Percentiles rank a stretch among this genome's conserved stretches.
These are phyloP conservation scores for Acanthiza pusilla DNA, from an alignment of 2,797 vertebrate species.

Conservation along the genomic window DNA sequence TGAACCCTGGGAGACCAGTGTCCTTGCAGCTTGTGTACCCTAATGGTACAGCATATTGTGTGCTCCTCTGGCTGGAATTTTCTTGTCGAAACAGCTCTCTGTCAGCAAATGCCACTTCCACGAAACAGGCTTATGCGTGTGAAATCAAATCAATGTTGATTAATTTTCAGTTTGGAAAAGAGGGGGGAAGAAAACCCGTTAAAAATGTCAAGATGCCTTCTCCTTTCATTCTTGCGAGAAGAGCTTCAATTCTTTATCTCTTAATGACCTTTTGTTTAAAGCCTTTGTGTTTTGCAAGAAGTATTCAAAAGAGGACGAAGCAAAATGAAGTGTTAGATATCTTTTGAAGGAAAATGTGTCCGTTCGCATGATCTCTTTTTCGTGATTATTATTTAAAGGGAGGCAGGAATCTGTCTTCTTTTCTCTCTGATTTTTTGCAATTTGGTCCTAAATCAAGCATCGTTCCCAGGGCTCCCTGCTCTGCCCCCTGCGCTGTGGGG, in stretches of 20 bases:
- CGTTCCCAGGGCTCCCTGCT: not conserved
- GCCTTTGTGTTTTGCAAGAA: slow-evolving; percentile 24
- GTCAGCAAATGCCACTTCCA: slow-evolving; percentile 40
- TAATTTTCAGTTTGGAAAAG: slow-evolving; percentile 46
- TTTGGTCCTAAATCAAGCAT: not conserved
- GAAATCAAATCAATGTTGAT: slow-evolving; percentile 56
- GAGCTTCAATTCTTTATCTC: slow-evolving; percentile 31
- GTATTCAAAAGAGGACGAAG: not conserved
- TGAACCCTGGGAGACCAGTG: slow-evolving; percentile 3
- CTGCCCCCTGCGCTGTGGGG: rapidly evolving
- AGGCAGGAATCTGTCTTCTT: not conserved
- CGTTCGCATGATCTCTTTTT: not conserved
- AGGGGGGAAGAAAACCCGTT: not conserved
- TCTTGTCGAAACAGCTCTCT: not conserved
- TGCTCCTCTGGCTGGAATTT: not conserved
- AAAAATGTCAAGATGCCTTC: slow-evolving; percentile 53
- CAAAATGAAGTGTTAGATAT: slow-evolving; percentile 28
- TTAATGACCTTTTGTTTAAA: slow-evolving; percentile 65
- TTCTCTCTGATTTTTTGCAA: not conserved
- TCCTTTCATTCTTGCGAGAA: not conserved
- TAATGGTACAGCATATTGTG: not conserved
- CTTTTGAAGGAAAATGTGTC: not conserved
- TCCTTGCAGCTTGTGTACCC: slow-evolving; percentile 29
- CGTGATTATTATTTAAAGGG: not conserved
- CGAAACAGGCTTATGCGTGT: not conserved